These are phyloP conservation scores for Urocolius indicus DNA, from an alignment of 2,113 vertebrate genomes.

Conservation along the genomic window DNA sequence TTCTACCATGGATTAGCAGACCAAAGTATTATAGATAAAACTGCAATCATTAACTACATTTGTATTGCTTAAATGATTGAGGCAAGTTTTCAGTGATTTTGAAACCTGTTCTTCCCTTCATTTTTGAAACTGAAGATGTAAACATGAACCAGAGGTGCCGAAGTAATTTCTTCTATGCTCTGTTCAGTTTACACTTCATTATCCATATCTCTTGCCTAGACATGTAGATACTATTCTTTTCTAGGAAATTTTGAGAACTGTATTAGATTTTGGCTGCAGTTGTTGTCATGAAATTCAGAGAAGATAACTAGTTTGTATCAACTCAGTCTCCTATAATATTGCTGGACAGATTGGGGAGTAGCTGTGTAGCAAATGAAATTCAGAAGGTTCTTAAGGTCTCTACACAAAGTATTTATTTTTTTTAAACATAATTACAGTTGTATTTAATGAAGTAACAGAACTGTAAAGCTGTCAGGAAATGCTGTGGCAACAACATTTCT, in stretches of 20 bases:
- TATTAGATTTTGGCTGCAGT: neutral
- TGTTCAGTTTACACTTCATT: neutral
- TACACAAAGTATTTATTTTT: neutral
- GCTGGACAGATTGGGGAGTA: neutral
- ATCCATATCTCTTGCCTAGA: neutral
- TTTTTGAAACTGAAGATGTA: neutral
- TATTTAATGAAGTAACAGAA: constrained; percentile 26
- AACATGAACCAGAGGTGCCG: neutral
- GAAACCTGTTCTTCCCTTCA: neutral
- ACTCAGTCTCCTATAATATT: neutral
- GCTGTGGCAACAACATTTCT: constrained; percentile 39
- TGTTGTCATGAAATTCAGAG: neutral
- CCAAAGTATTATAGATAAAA: neutral
- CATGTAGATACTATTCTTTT: neutral
- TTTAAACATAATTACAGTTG: constrained; percentile 7
- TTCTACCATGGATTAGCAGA: neutral
- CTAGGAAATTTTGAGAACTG: neutral
- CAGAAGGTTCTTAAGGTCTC: neutral
- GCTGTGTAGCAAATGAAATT: neutral
- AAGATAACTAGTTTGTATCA: neutral
- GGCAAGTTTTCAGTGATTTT: neutral
- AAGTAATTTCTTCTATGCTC: neutral
- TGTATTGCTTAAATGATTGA: neutral
- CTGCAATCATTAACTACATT: neutral
- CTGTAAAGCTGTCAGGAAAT: constrained; percentile 35